Conservation (phyloP, 2,113 vertebrate genomes). For the Microcebus tavaratra region DNA sequence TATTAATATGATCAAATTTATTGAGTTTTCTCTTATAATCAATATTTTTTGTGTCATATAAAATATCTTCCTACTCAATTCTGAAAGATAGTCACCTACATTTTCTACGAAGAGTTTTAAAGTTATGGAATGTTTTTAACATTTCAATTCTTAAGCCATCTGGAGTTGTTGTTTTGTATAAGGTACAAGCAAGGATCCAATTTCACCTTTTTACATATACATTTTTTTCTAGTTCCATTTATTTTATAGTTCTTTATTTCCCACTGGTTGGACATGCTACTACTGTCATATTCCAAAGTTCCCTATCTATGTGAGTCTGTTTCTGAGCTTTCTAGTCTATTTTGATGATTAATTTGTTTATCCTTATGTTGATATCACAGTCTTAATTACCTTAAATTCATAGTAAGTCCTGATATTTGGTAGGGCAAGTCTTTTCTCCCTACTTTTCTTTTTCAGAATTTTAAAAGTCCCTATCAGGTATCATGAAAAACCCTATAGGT, state of each 20-base stretch:
- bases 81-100: slow-evolving; percentile 18
- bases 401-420: neutral
- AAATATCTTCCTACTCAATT: slow-evolving; percentile 40
- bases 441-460: slow-evolving; percentile 1
- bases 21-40: slow-evolving; percentile 17
- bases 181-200: neutral
- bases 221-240: slow-evolving; percentile 26
- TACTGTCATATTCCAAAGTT: neutral
- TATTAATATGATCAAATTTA: slow-evolving; percentile 7
- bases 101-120: slow-evolving; percentile 46
- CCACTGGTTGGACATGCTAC: neutral
- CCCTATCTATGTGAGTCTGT: neutral
- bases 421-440: neutral
- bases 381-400: neutral
- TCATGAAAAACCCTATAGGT: neutral
- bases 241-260: neutral
- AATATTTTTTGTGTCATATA: slow-evolving; percentile 1
- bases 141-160: slow-evolving; percentile 38
- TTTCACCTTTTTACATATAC: neutral
- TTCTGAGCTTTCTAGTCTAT: neutral
- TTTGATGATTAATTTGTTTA: neutral
- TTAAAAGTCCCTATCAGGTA: slow-evolving; percentile 1
- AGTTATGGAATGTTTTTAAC: neutral
- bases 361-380: neutral
- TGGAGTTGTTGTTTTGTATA: slow-evolving; percentile 13